Evolutionary conservation across 1,140 invertebrate species (phyloP), one percentile per base, ranked within the genome.

Genomic region (Triops longicaudatus): DNA sequence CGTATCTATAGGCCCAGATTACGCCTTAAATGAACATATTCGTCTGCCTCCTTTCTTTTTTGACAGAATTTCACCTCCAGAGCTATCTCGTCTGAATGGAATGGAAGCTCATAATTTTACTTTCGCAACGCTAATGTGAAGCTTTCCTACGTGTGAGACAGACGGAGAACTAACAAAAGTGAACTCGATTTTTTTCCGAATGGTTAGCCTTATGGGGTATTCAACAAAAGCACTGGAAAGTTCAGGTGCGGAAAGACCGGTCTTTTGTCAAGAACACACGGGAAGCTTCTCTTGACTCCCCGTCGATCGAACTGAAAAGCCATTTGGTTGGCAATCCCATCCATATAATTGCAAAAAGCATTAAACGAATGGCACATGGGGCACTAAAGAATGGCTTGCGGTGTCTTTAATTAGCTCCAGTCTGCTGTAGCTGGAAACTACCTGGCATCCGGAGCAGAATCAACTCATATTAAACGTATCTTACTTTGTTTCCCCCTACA

Each of bases 201-300:
- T 37, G 31, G 7, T 37, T 2, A 2, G 2, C 31, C n/a, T n/a
- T 63, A 14, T 63, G 22, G 22, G 22, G 50, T 63, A 22, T 63
- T 63, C 50, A 17, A 17, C 17, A 17, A n/a, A 22, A n/a, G 14
- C 50, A n/a, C 31, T 9, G 17, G 50, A 5, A 63, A 63, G 50
- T 63, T 63, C 50, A 63, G 50, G n/a, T 63, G 50, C n/a, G n/a
- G 50, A 63, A 63, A n/a, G 50, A 22, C 50, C n/a, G 50, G 50
- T n/a, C 22, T 63, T 22, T 63, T 63, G 50, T 63, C 50, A 63
- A 63, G 50, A 63, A 63, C 50, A 63, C 50, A 63, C 50, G 50
- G 50, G 50, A 22, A 6, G 7, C 2, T 63, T 63, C 22, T 22
- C 50, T 63, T 17, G 50, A 63, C 50, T 63, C 50, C 50, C 50